Evolutionary conservation across 2,797 vertebrate species (phyloP), one percentile per base, ranked within the genome.

Genomic region (Gymnopithys bicolor): DNA sequence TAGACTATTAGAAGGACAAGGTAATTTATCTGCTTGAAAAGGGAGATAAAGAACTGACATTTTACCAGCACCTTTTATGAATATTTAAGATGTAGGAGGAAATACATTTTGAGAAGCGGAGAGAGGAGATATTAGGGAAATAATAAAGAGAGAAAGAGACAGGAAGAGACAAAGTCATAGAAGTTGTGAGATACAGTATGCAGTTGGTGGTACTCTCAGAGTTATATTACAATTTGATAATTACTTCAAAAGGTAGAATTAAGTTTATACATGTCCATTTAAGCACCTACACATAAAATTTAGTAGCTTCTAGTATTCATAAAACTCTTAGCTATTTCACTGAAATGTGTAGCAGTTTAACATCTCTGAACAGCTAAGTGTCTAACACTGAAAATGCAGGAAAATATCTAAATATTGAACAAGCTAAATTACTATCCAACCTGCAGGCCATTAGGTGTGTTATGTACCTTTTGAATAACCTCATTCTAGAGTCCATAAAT

Each of bases 21-120:
- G 32, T 53, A 81, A 94, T 90, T 94, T 39, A 79, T 93, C 27
- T 92, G 16, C 48, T 41, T 90, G 17, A 56, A 66, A 91, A 85
- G 27, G 66, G 37, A 96, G 45, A 81, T 75, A 59, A 94, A 90
- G 39, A 59, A 62, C 45, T 93, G 77, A 67, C 39, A 81, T 94
- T 94, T 94, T 56, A 87, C 78, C 62, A 73, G 11, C 8, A 69
- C 4, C 46, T 90, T 91, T 85, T 51, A 91, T 92, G 24, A 94
- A 90, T 83, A 85, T 92, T 90, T 84, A 49, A 94, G 68, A 24
- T 76, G 19, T 6, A 85, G 64, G 39, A 87, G 21, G 55, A 73
- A 58, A 78, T n/a, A 49, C 9, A 56, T 77, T 87, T 69, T 73
- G 24, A 91, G 32, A 80, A 32, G 7, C 19, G 60, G 17, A 66